Percentiles rank a stretch among this genome's conserved stretches.
Conservation (phyloP, 2,888 invertebrate genomes). For the Eutolmus rufibarbis region DNA sequence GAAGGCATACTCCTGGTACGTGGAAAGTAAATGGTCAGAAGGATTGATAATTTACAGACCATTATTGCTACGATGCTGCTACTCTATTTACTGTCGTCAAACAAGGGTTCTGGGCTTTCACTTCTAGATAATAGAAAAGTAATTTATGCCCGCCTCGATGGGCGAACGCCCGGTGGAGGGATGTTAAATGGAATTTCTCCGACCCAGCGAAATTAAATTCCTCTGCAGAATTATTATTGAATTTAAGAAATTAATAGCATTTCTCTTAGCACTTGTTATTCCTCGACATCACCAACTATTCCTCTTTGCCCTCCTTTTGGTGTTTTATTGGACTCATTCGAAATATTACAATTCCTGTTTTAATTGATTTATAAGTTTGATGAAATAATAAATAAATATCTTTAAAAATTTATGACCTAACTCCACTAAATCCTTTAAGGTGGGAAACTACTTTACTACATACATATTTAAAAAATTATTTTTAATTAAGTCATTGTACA, state of each 20-base stretch:
- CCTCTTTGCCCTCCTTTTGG: neutral
- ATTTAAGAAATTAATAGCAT: neutral
- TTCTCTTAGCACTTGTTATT: neutral
- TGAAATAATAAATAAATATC: neutral
- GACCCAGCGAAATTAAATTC: neutral
- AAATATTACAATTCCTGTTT: neutral
- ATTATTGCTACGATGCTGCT: neutral
- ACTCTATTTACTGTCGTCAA: slow-evolving; percentile 24
- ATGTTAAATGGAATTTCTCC: neutral
- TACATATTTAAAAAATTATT: too few relatives aligned
- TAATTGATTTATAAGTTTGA: neutral
- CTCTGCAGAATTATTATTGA: neutral
- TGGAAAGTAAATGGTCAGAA: slow-evolving; percentile 10
- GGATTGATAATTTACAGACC: slow-evolving; percentile 9
- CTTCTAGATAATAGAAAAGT: slow-evolving; percentile 10
- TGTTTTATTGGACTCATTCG: neutral
- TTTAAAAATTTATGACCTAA: neutral
- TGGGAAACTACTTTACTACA: too few relatives aligned
- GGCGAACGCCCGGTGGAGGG: neutral
- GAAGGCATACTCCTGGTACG: neutral
- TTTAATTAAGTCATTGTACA: too few relatives aligned
- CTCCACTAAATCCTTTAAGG: too few relatives aligned
- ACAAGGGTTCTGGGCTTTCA: slow-evolving; percentile 6
- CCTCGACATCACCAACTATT: neutral
- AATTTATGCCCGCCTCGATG: neutral